Evolutionary conservation across 2,113 vertebrate species (phyloP).

Genomic region (Pogona vitticeps): DNA sequence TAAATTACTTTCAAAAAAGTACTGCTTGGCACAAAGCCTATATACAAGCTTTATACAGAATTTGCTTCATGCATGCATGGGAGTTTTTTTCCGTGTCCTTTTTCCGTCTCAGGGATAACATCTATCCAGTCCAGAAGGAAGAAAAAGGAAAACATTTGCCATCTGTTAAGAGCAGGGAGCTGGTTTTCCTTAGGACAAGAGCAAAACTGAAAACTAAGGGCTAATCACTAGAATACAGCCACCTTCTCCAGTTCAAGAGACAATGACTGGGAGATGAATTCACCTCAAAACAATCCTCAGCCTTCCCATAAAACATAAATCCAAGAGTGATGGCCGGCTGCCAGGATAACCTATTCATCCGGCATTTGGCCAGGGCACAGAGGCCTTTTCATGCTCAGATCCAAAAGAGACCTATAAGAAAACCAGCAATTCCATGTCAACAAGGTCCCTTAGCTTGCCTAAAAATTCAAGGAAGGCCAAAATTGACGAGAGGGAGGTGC

Average conservation of each 20-base stretch:
- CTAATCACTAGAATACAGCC: slow-evolving; percentile 32
- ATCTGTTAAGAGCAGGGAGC: slow-evolving; percentile 62
- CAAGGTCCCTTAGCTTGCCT: slow-evolving; percentile 11
- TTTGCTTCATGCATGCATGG: not conserved
- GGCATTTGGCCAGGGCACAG: slow-evolving; percentile 1
- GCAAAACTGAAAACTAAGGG: slow-evolving; percentile 55
- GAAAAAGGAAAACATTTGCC: slow-evolving; percentile 61
- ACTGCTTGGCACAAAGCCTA: slow-evolving; percentile 37
- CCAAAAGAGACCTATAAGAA: not conserved
- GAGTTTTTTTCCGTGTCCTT: not conserved
- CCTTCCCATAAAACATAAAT: not conserved
- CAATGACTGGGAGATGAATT: not conserved
- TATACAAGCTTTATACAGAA: slow-evolving; percentile 38
- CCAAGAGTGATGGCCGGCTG: not conserved
- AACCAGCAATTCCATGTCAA: slow-evolving; percentile 25
- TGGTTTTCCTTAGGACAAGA: slow-evolving; percentile 46
- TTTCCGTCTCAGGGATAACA: slow-evolving; percentile 48
- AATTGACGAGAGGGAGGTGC: not conserved
- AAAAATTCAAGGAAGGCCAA: not conserved
- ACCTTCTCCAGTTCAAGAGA: slow-evolving; percentile 27
- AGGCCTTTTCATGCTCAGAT: not conserved
- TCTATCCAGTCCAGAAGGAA: slow-evolving; percentile 33
- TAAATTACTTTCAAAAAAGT: not conserved
- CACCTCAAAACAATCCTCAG: not conserved
- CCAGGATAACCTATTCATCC: not conserved